Evolutionary conservation across 2,113 vertebrate species (phyloP).

Genomic region (Axis porcinus): DNA sequence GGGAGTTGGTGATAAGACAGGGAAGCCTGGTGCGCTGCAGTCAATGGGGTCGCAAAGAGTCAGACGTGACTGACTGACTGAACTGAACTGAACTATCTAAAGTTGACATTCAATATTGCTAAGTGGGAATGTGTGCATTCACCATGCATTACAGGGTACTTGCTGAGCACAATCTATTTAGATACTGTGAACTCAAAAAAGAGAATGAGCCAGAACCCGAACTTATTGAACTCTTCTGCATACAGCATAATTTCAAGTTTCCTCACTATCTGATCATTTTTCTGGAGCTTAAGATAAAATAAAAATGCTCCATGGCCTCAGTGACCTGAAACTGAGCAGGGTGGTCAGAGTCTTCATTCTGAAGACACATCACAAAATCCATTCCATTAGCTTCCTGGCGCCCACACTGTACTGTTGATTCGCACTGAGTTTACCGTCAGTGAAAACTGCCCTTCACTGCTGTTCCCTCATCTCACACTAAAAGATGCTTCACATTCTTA

Average conservation of each 20-base stretch:
- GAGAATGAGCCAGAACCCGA: neutral
- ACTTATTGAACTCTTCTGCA: neutral
- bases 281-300: neutral
- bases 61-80: neutral
- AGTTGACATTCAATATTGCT: neutral
- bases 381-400: neutral
- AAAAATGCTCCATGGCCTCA: neutral
- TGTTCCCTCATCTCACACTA: neutral
- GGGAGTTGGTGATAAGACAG: neutral
- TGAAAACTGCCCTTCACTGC: neutral
- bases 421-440: neutral
- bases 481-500: neutral
- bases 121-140: neutral
- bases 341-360: neutral
- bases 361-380: neutral
- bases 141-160: neutral
- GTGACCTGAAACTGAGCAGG: neutral
- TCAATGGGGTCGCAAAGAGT: neutral
- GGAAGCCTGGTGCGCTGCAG: neutral
- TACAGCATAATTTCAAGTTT: neutral
- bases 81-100: neutral
- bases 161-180: neutral
- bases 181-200: neutral
- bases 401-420: neutral
- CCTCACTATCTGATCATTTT: neutral